Evolutionary conservation across 2,888 invertebrate species (phyloP).

Genomic region (Ichneumoninae sp.): DNA sequence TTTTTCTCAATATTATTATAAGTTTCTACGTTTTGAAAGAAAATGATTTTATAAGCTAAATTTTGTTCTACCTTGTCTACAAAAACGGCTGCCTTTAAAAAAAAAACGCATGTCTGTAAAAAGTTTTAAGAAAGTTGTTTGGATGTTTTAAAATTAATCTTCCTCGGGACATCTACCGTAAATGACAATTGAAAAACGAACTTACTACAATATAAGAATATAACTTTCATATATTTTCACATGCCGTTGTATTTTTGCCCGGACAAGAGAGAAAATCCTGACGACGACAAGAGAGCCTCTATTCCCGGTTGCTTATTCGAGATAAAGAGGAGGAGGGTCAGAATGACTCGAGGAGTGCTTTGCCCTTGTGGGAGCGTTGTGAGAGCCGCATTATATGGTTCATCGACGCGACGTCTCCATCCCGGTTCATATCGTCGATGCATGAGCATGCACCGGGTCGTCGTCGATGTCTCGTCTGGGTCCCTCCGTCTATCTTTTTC

Average conservation of each 20-base stretch:
- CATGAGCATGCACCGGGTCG: conserved; percentile 39
- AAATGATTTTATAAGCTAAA: background rate
- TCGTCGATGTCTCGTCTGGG: conserved; percentile 48
- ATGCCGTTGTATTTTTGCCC: background rate
- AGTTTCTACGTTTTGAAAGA: background rate
- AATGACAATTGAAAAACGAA: background rate
- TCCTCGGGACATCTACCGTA: background rate
- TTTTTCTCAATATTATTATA: background rate
- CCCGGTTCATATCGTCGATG: conserved; percentile 45
- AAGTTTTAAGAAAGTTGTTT: background rate
- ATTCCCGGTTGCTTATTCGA: conserved; percentile 32
- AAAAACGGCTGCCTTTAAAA: background rate
- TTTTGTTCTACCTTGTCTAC: background rate
- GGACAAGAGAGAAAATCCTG: conserved; percentile 22
- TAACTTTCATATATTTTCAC: background rate
- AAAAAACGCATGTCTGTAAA: background rate
- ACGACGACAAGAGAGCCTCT: conserved; percentile 21
- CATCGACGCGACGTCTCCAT: conserved; percentile 49
- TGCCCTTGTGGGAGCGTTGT: conserved; percentile 33
- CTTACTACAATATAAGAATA: background rate
- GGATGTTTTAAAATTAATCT: background rate
- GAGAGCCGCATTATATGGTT: conserved; percentile 41
- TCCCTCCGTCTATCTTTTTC: conserved; percentile 26
- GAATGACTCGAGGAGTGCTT: conserved; percentile 30
- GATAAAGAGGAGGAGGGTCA: conserved; percentile 38